Evolutionary conservation across 2,113 vertebrate species (phyloP), one percentile per base, ranked within the genome.

Genomic region (Callospermophilus lateralis): DNA sequence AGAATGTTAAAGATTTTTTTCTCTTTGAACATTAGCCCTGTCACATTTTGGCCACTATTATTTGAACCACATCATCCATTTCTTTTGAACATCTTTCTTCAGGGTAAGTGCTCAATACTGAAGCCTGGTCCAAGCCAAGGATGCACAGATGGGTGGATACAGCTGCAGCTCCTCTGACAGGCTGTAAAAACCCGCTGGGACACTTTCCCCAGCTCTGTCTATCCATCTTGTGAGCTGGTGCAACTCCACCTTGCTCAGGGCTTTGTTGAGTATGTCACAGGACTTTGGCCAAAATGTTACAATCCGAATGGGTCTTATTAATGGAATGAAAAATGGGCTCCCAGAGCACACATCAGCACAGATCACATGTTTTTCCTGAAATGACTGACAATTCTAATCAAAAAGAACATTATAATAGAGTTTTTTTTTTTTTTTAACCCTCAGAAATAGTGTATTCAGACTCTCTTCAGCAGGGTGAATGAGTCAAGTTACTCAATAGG

Each of bases 111-210:
- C 53, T 96, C 97, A 81, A 88, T 4, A 61, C 98, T 86, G 94
- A 98, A 98, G 98, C 96, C 97, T 96, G 70, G 95, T 93, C 97
- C 95, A 92, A 98, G 98, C 98, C 98, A 97, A 97, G 94, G 97
- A 97, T 90, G 98, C 98, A 98, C 98, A 98, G 98, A 98, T 98
- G 98, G 98, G 98, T 90, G 95, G 97, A 86, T 97, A 94, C 98
- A 98, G 98, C 98, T 98, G 98, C 98, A 97, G 98, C 97, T 97
- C 98, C 98, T 98, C 98, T 97, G 98, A 98, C 98, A 98, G 98
- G 97, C 98, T 98, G 98, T 93, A 94, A 85, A 98, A 95, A 89
- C 98, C 98, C 98, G 95, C 95, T 72, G 98, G 98, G 98, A 98
- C 97, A 87, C 97, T 95, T 97, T 63, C 97, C 97, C 53, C 8